Evolutionary conservation across 2,797 vertebrate species (phyloP).

Genomic region (Paedocypris micromegethes): DNA sequence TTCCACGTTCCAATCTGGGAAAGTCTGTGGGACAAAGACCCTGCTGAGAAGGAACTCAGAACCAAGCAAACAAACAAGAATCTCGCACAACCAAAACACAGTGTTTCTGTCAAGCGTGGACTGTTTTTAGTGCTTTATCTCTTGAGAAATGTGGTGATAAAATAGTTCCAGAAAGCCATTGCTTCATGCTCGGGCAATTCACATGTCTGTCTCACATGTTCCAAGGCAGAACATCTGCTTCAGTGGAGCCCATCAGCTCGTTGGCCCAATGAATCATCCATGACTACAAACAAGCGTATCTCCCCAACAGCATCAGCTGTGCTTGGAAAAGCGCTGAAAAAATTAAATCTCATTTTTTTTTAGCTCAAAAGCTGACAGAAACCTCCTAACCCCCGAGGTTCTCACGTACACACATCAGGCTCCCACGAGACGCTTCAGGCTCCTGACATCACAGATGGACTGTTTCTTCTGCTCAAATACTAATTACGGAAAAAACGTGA

Average conservation of each 20-base stretch:
- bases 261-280: not conserved
- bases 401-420: slow-evolving; percentile 16
- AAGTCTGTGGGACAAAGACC: not conserved
- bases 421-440: slow-evolving; percentile 23
- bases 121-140: too few relatives aligned
- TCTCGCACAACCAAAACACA: not conserved
- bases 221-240: slow-evolving; percentile 14
- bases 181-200: too few relatives aligned
- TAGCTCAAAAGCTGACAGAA: not conserved
- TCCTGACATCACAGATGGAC: slow-evolving; percentile 38
- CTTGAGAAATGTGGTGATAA: too few relatives aligned
- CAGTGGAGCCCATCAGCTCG: too few relatives aligned
- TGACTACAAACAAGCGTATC: not conserved
- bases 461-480: slow-evolving; percentile 9
- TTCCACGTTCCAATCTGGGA: slow-evolving; percentile 11
- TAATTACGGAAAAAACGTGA: slow-evolving; percentile 39
- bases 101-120: too few relatives aligned
- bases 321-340: not conserved
- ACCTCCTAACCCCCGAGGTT: slow-evolving; percentile 11
- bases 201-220: not conserved
- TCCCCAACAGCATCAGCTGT: not conserved
- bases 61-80: slow-evolving; percentile 3
- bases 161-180: too few relatives aligned
- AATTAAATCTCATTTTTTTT: not conserved
- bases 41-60: not conserved